phyloP scores from a whole-genome alignment of 2,113 vertebrate genomes.

The Thunnus thynnus region DNA sequence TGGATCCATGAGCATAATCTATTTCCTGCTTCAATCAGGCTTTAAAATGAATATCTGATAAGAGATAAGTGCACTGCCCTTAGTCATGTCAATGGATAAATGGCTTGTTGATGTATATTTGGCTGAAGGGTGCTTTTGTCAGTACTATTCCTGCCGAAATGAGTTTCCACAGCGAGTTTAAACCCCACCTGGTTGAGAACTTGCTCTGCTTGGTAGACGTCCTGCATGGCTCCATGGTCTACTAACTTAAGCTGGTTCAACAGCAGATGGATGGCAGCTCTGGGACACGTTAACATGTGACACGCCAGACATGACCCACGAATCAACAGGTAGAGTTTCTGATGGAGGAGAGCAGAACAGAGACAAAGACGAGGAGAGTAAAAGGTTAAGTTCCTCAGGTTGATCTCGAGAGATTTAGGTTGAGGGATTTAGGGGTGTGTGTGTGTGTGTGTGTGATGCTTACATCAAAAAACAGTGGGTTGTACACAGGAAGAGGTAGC shows the following conservation, averaged over 20 bases:
- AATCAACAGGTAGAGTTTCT: slow-evolving; percentile 90
- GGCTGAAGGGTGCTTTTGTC: background rate
- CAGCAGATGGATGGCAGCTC: slow-evolving; percentile 90
- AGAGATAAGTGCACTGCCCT: too few relatives aligned
- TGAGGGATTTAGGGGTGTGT: background rate
- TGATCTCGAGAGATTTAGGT: too few relatives aligned
- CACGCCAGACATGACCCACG: slow-evolving; percentile 93
- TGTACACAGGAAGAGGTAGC: slow-evolving; percentile 93
- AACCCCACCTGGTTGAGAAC: slow-evolving; percentile 88
- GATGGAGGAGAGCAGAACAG: background rate
- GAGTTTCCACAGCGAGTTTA: too few relatives aligned
- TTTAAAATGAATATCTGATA: too few relatives aligned
- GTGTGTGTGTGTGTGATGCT: slow-evolving; percentile 47
- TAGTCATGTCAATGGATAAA: background rate
- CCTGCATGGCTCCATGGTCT: slow-evolving; percentile 89
- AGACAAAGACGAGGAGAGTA: background rate
- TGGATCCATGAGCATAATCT: too few relatives aligned
- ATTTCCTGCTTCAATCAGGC: too few relatives aligned
- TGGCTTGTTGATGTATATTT: background rate
- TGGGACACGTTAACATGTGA: slow-evolving; percentile 89
- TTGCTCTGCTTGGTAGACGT: slow-evolving; percentile 88
- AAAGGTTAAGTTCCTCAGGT: background rate
- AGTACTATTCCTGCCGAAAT: background rate
- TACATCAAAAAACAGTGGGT: slow-evolving; percentile 96
- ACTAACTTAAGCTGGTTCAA: slow-evolving; percentile 90